Conservation (phyloP, 1,140 invertebrate species). For the Brachionus koreanus region DNA sequence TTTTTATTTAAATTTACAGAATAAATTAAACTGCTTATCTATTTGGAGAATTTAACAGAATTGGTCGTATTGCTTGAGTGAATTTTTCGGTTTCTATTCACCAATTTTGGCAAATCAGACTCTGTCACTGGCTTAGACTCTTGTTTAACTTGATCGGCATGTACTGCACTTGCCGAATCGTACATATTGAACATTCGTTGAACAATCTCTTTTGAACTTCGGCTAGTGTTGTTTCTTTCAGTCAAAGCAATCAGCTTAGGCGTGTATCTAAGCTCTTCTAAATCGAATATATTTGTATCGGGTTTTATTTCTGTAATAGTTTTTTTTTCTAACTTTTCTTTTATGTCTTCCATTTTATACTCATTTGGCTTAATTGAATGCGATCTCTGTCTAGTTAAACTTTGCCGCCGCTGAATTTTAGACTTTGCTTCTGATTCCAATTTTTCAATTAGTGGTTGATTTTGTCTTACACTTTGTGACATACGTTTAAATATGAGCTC, state of each 20-base stretch:
- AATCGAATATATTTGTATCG: conserved; percentile 28
- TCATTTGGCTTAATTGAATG: conserved; percentile 3
- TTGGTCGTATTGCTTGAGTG: background rate
- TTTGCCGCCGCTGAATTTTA: background rate
- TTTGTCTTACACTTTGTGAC: background rate
- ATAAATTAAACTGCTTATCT: background rate
- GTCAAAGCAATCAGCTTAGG: conserved; percentile 38
- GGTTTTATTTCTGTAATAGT: background rate
- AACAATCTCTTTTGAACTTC: background rate
- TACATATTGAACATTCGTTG: conserved; percentile 11
- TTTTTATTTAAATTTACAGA: background rate
- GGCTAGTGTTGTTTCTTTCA: background rate
- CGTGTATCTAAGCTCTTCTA: conserved; percentile 20
- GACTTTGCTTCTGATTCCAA: background rate
- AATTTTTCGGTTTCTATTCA: background rate
- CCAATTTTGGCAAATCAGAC: background rate
- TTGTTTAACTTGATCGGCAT: background rate
- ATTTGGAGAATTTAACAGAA: background rate
- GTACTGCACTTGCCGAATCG: background rate
- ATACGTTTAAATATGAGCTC: background rate
- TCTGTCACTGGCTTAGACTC: background rate
- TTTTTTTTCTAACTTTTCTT: background rate
- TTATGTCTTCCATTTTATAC: background rate
- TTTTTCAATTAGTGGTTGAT: background rate
- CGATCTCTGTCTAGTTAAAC: background rate